Evolutionary conservation across 2,888 invertebrate genomes (phyloP).

Genomic region (Orthosia gothica): DNA sequence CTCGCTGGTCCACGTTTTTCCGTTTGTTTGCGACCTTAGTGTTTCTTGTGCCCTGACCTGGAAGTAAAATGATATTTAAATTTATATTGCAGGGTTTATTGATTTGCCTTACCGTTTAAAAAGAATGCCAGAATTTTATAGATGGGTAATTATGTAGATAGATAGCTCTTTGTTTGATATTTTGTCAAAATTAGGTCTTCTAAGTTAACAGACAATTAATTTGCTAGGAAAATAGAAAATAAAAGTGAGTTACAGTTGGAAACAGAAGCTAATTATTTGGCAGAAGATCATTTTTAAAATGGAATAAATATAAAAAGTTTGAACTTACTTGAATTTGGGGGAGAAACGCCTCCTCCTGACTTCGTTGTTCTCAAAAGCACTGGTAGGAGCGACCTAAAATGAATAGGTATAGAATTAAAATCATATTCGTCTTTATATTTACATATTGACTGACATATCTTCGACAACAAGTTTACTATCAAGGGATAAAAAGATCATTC

Average conservation of each 20-base stretch:
- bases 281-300: background rate
- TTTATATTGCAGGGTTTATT: no score
- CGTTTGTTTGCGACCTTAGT: conserved; percentile 9
- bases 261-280: background rate
- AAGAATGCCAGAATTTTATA: no score
- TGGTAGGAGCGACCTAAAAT: conserved; percentile 54
- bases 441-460: no score
- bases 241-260: background rate
- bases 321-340: conserved; percentile 83
- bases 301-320: background rate
- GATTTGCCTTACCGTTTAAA: no score
- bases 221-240: background rate
- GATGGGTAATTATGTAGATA: no score
- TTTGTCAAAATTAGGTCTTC: no score
- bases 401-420: background rate
- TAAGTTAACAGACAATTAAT: background rate
- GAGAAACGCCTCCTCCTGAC: conserved; percentile 85
- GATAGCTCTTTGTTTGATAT: background rate
- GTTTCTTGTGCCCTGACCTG: conserved; percentile 47
- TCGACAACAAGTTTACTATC: background rate
- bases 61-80: conserved; percentile 2
- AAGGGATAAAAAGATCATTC: background rate
- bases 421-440: background rate
- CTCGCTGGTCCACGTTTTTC: background rate
- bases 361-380: conserved; percentile 77